Evolutionary conservation across 2,888 invertebrate genomes (phyloP).

Genomic region (Clanis bilineata): DNA sequence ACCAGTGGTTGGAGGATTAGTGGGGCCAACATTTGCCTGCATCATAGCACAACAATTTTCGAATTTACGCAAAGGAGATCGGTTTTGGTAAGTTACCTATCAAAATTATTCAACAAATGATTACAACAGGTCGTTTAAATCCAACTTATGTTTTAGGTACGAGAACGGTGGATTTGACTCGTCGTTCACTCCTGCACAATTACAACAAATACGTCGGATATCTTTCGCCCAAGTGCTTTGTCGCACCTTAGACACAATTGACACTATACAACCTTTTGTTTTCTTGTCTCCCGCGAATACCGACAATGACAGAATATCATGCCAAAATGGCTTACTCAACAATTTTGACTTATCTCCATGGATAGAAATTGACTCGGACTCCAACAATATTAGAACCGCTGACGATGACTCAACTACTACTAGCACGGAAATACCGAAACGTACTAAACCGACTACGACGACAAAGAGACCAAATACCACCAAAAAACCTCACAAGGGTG

Average conservation of each 20-base stretch:
- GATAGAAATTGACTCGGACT: conserved; percentile 76
- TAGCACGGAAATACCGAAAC: conserved; percentile 46
- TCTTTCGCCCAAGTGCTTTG: conserved; percentile 89
- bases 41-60: conserved; percentile 93
- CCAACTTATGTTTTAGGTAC: conserved; percentile 72
- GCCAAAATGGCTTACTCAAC: conserved; percentile 77
- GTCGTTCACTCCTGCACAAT: conserved; percentile 88
- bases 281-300: conserved; percentile 84
- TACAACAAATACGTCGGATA: conserved; percentile 87
- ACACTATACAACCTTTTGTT: conserved; percentile 87
- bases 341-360: conserved; percentile 84
- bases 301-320: conserved; percentile 83
- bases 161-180: conserved; percentile 89
- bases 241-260: conserved; percentile 84
- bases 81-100: conserved; percentile 84
- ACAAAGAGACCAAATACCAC: conserved; percentile 36
- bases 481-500: conserved; percentile 29
- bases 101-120: background rate
- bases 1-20: conserved; percentile 89
- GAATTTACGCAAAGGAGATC: conserved; percentile 88
- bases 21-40: conserved; percentile 94
- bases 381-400: conserved; percentile 64
- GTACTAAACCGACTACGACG: conserved; percentile 38
- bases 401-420: conserved; percentile 48
- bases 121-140: conserved; percentile 16